Percentiles rank a stretch among this genome's conserved stretches.
These are phyloP conservation scores for Ridgeia piscesae DNA, from an alignment of 1,140 invertebrate species.

Conservation along the genomic window DNA sequence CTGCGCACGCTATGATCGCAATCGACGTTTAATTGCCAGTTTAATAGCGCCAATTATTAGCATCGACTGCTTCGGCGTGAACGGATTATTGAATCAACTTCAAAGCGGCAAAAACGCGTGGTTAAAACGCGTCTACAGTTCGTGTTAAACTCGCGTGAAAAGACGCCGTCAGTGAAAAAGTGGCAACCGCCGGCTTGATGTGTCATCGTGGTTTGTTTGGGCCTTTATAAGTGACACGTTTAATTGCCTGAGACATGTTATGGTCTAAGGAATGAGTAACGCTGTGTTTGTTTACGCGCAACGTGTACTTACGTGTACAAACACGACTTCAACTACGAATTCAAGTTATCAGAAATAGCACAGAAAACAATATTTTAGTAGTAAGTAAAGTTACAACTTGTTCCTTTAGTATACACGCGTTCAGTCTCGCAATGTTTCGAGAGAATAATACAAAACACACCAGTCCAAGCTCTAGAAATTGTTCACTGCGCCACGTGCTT, in stretches of 20 bases:
- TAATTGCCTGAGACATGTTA: neutral
- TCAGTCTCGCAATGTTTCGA: neutral
- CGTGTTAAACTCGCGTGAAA: neutral
- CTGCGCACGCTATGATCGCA: neutral
- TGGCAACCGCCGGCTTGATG: neutral
- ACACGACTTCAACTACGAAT: neutral
- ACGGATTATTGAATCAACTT: neutral
- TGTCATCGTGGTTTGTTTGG: neutral
- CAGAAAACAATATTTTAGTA: too few relatives aligned
- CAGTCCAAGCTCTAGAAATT: neutral
- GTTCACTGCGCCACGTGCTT: neutral
- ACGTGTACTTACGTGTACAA: neutral
- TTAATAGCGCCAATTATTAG: neutral
- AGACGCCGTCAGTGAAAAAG: neutral
- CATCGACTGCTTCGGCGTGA: neutral
- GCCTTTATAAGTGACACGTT: neutral
- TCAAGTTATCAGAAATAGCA: neutral
- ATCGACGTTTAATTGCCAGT: neutral
- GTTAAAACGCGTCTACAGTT: neutral
- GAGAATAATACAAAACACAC: neutral
- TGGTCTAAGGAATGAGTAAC: neutral
- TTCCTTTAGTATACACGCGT: neutral
- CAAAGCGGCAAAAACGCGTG: neutral
- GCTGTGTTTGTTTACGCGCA: neutral
- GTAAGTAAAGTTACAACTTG: too few relatives aligned